These are phyloP conservation scores for Erinaceus europaeus DNA, from an alignment of 2,113 vertebrate species.

Conservation along the genomic window DNA sequence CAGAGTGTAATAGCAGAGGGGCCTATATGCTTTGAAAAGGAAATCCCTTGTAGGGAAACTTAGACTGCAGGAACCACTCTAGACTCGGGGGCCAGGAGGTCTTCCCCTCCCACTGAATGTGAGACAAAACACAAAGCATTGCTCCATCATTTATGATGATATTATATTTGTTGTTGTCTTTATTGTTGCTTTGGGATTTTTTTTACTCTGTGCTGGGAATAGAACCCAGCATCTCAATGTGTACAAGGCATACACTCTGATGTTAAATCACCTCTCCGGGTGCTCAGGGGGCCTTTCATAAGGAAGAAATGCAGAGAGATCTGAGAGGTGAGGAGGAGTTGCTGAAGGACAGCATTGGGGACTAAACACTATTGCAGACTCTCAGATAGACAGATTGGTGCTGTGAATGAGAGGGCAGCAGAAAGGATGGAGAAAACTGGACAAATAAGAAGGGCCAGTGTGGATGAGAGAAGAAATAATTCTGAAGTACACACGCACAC, in stretches of 20 bases:
- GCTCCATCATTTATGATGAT: too few relatives aligned
- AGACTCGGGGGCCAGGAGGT: not conserved
- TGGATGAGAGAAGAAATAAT: not conserved
- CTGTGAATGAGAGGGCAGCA: not conserved
- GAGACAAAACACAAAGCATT: too few relatives aligned
- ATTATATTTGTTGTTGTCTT: too few relatives aligned
- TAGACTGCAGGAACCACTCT: not conserved
- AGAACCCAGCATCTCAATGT: too few relatives aligned
- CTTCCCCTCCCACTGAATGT: too few relatives aligned
- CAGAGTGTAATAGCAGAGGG: not conserved
- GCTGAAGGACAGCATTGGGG: accelerated
- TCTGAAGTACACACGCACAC: not conserved
- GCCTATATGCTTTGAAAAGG: not conserved
- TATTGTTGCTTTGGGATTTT: too few relatives aligned
- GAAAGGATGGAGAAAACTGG: not conserved
- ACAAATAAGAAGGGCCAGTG: not conserved
- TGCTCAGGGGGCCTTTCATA: too few relatives aligned
- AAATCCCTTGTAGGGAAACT: too few relatives aligned
- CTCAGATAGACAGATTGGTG: not conserved
- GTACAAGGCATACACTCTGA: too few relatives aligned
- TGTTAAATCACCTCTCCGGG: too few relatives aligned
- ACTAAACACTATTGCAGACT: not conserved
- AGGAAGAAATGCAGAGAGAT: not conserved
- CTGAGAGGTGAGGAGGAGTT: not conserved
- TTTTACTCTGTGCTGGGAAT: too few relatives aligned